Evolutionary conservation across 2,888 invertebrate species (phyloP).

Genomic region (Oligia latruncula): DNA sequence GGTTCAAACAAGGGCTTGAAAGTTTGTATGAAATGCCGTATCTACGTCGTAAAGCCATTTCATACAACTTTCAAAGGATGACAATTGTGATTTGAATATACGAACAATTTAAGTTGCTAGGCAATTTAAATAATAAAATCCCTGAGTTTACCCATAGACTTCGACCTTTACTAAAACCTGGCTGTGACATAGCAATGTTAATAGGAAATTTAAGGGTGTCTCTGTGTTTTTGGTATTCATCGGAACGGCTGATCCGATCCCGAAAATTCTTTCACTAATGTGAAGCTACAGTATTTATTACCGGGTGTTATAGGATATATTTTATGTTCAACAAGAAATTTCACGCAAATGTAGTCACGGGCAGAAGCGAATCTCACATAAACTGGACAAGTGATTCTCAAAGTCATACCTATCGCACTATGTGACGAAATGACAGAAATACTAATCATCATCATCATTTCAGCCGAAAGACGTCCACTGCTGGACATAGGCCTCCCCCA

Average conservation of each 20-base stretch:
- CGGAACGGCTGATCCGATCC: not conserved
- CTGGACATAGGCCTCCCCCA: no score
- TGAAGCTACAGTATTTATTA: not conserved
- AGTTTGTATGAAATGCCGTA: no score
- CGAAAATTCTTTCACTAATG: not conserved
- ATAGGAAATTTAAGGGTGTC: no score
- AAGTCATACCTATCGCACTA: not conserved
- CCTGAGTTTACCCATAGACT: not conserved
- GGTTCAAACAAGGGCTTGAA: no score
- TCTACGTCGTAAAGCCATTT: not conserved
- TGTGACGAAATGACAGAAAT: no score
- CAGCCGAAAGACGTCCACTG: no score
- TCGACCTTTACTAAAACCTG: not conserved
- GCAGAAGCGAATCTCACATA: not conserved
- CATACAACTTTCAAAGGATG: not conserved
- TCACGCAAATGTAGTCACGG: not conserved
- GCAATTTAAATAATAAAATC: not conserved
- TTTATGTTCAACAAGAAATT: not conserved
- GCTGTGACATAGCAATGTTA: not conserved
- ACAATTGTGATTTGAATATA: no score
- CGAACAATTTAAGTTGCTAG: no score
- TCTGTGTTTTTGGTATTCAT: not conserved
- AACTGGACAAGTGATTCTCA: not conserved
- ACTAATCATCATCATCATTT: no score
- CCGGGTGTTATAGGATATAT: not conserved